Evolutionary conservation across 2,888 invertebrate genomes (phyloP).

Genomic region (Ochropleura plecta): DNA sequence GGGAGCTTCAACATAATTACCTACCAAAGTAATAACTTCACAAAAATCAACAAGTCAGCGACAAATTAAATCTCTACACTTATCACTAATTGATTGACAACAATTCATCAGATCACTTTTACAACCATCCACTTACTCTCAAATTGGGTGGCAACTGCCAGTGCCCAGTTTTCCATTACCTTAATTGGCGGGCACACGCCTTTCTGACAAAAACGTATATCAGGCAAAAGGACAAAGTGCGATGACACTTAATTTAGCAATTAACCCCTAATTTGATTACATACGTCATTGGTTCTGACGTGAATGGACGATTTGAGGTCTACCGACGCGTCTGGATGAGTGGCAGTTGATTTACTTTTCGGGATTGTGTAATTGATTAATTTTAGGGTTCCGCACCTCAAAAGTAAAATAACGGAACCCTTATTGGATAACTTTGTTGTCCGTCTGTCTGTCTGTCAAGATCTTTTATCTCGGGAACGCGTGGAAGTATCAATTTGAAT

Average conservation of each 20-base stretch:
- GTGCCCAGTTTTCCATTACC: slow-evolving; percentile 70
- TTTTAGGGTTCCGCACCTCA: too few species aligned
- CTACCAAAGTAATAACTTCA: background rate
- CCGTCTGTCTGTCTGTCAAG: too few species aligned
- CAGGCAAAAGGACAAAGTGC: slow-evolving; percentile 82
- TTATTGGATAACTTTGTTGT: too few species aligned
- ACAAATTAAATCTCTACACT: slow-evolving; percentile 36
- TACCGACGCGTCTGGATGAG: slow-evolving; percentile 42
- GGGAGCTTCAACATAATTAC: too few species aligned
- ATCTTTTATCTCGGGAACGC: too few species aligned
- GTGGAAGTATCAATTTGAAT: too few species aligned
- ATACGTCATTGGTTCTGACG: slow-evolving; percentile 81
- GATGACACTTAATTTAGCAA: slow-evolving; percentile 88
- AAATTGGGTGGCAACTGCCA: slow-evolving; percentile 49
- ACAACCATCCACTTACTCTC: slow-evolving; percentile 57
- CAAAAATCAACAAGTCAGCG: slow-evolving; percentile 27
- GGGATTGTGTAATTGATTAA: slow-evolving; percentile 20
- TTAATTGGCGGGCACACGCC: slow-evolving; percentile 83
- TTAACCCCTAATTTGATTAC: slow-evolving; percentile 89
- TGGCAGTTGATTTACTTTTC: slow-evolving; percentile 51
- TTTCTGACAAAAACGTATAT: slow-evolving; percentile 85
- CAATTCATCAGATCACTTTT: slow-evolving; percentile 61
- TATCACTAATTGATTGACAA: slow-evolving; percentile 65
- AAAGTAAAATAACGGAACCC: too few species aligned
- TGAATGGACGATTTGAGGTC: slow-evolving; percentile 68